Conservation (phyloP, 2,113 vertebrate genomes). For the Sakesphorus luctuosus region DNA sequence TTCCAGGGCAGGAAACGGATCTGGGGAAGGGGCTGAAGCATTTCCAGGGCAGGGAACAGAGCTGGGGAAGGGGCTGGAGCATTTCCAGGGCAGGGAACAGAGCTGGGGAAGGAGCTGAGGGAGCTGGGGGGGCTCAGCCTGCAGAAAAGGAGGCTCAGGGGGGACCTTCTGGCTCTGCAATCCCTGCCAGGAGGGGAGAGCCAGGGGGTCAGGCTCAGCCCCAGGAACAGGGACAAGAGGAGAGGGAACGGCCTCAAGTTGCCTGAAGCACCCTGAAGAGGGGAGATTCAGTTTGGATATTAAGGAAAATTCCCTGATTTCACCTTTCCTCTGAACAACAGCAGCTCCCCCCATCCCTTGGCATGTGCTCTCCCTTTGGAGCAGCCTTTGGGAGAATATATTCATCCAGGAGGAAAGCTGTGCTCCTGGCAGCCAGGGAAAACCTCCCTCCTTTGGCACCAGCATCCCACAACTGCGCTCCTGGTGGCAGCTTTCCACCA, state of each 20-base stretch:
- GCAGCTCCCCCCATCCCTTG: too few relatives aligned
- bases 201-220: background rate
- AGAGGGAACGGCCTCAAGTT: accelerated
- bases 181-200: background rate
- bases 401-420: too few relatives aligned
- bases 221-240: background rate
- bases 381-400: too few relatives aligned
- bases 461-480: too few relatives aligned
- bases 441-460: too few relatives aligned
- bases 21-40: background rate
- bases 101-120: background rate
- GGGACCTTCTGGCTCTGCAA: background rate
- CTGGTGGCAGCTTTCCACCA: too few relatives aligned
- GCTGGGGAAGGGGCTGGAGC: background rate
- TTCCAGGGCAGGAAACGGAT: too few relatives aligned
- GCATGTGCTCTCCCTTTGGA: too few relatives aligned
- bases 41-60: too few relatives aligned
- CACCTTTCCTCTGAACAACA: too few relatives aligned
- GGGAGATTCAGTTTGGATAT: background rate
- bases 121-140: background rate
- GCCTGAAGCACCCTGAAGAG: too few relatives aligned
- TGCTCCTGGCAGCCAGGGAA: too few relatives aligned
- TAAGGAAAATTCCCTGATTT: background rate
- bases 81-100: background rate
- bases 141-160: background rate